Evolutionary conservation across 2,797 vertebrate genomes (phyloP).

Genomic region (Gymnocypris eckloni): DNA sequence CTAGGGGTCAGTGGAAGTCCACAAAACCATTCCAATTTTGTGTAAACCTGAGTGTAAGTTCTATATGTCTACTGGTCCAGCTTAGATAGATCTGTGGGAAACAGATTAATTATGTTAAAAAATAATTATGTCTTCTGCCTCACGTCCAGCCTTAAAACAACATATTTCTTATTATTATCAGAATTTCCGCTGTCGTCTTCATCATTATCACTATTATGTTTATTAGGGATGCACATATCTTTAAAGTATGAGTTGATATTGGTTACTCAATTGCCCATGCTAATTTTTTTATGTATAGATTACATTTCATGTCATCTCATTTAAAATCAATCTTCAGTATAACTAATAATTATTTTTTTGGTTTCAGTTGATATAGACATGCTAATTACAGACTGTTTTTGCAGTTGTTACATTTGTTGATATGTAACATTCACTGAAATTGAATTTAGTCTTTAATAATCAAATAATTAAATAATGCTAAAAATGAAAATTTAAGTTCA

Average conservation of each 20-base stretch:
- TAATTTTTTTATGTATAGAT: not conserved
- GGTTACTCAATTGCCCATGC: not conserved
- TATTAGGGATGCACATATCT: not conserved
- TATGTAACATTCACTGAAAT: not conserved
- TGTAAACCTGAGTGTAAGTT: not conserved
- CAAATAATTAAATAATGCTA: not conserved
- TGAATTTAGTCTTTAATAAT: not conserved
- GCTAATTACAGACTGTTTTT: too few species aligned
- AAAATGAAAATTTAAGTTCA: not conserved
- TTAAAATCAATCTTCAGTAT: not conserved
- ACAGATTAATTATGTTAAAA: not conserved
- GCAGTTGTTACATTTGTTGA: not conserved
- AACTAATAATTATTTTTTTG: not conserved
- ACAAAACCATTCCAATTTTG: slow-evolving; percentile 49
- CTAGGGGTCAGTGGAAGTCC: slow-evolving; percentile 81
- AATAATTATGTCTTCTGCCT: not conserved
- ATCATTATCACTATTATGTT: not conserved
- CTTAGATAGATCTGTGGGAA: not conserved
- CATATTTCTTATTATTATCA: not conserved
- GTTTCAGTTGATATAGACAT: not conserved
- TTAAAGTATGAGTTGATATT: not conserved
- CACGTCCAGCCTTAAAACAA: not conserved
- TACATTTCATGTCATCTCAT: not conserved
- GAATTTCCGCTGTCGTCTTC: not conserved
- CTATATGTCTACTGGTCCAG: not conserved